These are phyloP conservation scores for Meteorus colon DNA, from an alignment of 2,888 invertebrate genomes.

Conservation along the genomic window DNA sequence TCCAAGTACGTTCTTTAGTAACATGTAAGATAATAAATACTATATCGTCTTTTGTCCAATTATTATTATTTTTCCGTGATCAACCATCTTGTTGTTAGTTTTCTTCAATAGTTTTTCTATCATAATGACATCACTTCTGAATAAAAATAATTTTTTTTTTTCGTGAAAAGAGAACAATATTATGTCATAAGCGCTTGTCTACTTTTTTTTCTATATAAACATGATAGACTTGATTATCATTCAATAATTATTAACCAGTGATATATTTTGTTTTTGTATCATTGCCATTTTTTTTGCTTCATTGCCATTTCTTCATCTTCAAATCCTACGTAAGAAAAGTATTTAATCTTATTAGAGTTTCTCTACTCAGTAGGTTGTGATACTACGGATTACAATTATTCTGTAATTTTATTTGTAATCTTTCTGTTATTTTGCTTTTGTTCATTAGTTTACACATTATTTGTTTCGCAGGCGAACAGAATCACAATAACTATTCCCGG, in stretches of 20 bases:
- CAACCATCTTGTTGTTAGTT: conserved; percentile 25
- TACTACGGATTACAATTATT: conserved; percentile 22
- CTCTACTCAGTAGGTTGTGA: conserved; percentile 1
- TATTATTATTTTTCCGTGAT: conserved; percentile 30
- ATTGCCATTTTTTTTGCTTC: conserved; percentile 9
- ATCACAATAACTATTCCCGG: conserved; percentile 33
- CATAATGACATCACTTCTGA: conserved; percentile 3
- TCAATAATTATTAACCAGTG: conserved; percentile 32
- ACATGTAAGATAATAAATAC: neutral
- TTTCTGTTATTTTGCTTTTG: conserved; percentile 14
- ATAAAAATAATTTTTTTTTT: conserved; percentile 3
- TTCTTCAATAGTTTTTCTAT: conserved; percentile 32
- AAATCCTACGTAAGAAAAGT: conserved; percentile 29
- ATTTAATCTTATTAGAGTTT: conserved; percentile 15
- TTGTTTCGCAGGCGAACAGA: conserved; percentile 39
- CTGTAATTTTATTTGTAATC: conserved; percentile 1
- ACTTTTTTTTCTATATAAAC: conserved; percentile 7
- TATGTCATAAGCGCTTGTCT: conserved; percentile 6
- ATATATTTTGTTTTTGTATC: conserved; percentile 18
- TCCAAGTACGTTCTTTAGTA: conserved; percentile 15
- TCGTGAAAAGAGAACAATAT: conserved; percentile 3
- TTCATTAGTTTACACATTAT: conserved; percentile 31
- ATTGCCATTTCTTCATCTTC: conserved; percentile 4
- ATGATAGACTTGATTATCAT: conserved; percentile 20
- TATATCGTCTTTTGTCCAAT: conserved; percentile 27